These are phyloP conservation scores for Clarias platycephalus DNA, from an alignment of 2,797 vertebrate species.

Conservation along the genomic window DNA sequence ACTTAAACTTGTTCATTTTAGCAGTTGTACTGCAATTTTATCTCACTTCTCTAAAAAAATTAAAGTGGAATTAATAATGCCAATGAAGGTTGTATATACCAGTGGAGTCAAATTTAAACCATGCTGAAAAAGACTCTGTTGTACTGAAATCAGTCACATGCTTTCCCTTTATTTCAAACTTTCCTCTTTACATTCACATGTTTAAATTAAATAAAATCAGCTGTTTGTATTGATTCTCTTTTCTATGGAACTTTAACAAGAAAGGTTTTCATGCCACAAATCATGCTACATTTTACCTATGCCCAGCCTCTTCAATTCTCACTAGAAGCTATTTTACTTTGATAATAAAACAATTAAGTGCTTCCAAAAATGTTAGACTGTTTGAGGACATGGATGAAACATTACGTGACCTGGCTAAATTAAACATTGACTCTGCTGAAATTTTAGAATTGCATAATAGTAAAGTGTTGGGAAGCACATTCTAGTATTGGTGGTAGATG, in stretches of 20 bases:
- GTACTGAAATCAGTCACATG: neutral
- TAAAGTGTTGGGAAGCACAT: conserved; percentile 33
- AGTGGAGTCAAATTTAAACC: neutral
- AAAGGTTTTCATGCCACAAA: neutral
- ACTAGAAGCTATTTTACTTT: neutral
- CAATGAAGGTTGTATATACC: neutral
- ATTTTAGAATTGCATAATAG: conserved; percentile 50
- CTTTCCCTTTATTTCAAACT: conserved; percentile 31
- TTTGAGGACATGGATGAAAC: neutral
- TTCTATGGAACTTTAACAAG: neutral
- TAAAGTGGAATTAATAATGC: neutral
- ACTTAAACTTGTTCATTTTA: neutral
- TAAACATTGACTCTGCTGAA: conserved; percentile 15
- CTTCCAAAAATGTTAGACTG: neutral
- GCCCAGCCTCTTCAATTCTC: neutral
- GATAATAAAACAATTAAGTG: neutral
- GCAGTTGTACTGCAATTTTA: neutral
- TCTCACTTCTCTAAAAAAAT: neutral
- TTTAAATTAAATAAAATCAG: neutral
- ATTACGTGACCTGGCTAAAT: conserved; percentile 10
- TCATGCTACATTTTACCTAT: neutral
- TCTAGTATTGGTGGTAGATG: conserved; percentile 45
- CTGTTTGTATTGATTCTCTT: neutral
- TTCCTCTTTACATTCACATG: neutral
- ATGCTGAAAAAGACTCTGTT: neutral